Conservation (phyloP, 2,113 vertebrate species). For the Castor canadensis region DNA sequence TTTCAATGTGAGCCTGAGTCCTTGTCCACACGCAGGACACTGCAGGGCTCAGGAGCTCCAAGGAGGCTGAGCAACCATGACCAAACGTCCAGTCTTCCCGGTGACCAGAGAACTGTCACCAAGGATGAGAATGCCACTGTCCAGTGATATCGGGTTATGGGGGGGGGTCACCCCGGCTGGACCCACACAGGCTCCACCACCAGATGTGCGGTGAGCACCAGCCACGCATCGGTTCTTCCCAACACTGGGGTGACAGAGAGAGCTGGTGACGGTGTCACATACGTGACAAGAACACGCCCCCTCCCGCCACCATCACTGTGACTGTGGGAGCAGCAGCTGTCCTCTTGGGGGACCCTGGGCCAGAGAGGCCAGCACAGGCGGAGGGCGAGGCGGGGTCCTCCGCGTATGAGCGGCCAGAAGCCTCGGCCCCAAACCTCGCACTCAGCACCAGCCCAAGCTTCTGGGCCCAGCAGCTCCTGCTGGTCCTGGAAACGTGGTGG, state of each 20-base stretch:
- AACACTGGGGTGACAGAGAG: not conserved
- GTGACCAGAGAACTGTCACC: not conserved
- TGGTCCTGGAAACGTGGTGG: fast-evolving
- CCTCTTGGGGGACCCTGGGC: not conserved
- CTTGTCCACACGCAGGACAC: not conserved
- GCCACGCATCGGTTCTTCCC: not conserved
- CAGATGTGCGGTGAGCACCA: too few relatives aligned
- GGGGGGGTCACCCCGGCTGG: not conserved
- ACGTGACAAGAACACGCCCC: too few relatives aligned
- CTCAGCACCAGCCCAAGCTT: too few relatives aligned
- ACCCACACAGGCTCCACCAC: not conserved
- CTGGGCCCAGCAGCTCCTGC: too few relatives aligned
- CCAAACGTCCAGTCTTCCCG: not conserved
- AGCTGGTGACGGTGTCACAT: too few relatives aligned
- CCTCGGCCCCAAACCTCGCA: not conserved
- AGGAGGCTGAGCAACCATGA: not conserved
- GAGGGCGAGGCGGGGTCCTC: too few relatives aligned
- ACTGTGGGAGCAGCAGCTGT: not conserved
- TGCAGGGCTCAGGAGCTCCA: not conserved
- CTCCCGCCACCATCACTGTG: too few relatives aligned
- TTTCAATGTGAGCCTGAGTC: not conserved
- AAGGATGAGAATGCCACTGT: not conserved
- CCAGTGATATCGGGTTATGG: not conserved
- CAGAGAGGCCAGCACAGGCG: not conserved
- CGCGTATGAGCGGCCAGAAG: not conserved